Evolutionary conservation across 2,888 invertebrate species (phyloP), one percentile per base, ranked within the genome.

Genomic region (Tiphia femorata): DNA sequence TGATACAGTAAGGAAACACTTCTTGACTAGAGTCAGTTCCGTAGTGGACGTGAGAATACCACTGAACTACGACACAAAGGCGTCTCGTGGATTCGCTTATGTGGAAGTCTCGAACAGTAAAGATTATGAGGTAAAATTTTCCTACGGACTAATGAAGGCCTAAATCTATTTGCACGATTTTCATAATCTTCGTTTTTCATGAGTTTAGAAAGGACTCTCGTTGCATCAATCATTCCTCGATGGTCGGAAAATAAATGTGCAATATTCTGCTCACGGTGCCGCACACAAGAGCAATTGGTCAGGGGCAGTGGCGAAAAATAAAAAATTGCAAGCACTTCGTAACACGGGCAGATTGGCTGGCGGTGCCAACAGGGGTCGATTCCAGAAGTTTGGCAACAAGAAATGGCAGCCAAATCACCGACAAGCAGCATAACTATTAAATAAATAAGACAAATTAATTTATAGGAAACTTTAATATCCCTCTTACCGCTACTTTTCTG

Each of bases 121-220:
- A 38, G 76, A 84, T 50, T 86, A 84, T 65, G 81, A 86, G 83
- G 86, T 86, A 60, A 47, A 17, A 35, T 51, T 14, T 16, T 35
- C 17, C 8, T 16, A 25, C 21, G 3, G n/a, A n/a, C n/a, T n/a
- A n/a, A n/a, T n/a, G n/a, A n/a, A n/a, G n/a, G n/a, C n/a, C n/a
- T n/a, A n/a, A n/a, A n/a, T n/a, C n/a, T n/a, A n/a, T n/a, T n/a
- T n/a, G n/a, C n/a, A n/a, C n/a, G n/a, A n/a, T n/a, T n/a, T n/a
- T n/a, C n/a, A n/a, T 3, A 41, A 14, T 50, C 12, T n/a, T 46
- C 16, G 1, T 47, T 54, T 35, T 44, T 49, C 7, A 47, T 82
- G n/a, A n/a, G n/a, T 79, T 47, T 77, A 86, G 86, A 86, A 85
- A 84, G 84, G 76, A 41, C 64, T 86, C 2, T 79, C 84, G 3